Percentiles rank a stretch among this genome's conserved stretches.
phyloP scores from a whole-genome alignment of 2,113 vertebrate genomes.

The Pterocles gutturalis region DNA sequence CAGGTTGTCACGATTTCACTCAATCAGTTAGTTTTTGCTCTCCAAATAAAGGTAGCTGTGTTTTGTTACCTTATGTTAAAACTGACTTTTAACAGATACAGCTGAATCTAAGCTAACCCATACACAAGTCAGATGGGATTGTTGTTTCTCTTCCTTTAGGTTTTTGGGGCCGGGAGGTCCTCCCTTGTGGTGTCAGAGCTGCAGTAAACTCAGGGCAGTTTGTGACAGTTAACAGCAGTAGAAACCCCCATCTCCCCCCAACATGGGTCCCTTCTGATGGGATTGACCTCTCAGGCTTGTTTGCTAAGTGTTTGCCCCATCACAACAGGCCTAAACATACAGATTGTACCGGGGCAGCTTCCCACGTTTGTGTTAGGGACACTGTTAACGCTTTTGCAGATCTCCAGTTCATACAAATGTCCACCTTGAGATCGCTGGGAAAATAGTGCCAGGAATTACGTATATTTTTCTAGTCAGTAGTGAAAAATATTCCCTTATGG shows the following conservation, averaged over 20 bases:
- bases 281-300: background rate
- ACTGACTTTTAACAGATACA: background rate
- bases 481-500: background rate
- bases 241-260: rapidly evolving
- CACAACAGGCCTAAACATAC: background rate
- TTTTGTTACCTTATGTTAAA: background rate
- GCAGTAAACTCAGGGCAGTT: background rate
- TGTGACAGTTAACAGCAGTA: background rate
- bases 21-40: background rate
- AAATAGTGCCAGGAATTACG: background rate
- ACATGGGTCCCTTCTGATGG: rapidly evolving
- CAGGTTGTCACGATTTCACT: background rate
- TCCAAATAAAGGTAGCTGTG: background rate
- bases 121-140: background rate
- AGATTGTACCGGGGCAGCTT: background rate
- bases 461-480: background rate
- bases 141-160: background rate
- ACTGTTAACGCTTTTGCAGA: background rate
- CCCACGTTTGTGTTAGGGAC: rapidly evolving
- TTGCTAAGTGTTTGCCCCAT: background rate
- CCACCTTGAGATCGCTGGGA: background rate
- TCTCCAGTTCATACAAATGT: background rate
- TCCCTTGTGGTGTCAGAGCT: background rate
- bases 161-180: background rate
- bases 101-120: background rate